phyloP scores from a whole-genome alignment of 2,888 invertebrate genomes.

The Acheta domesticus region DNA sequence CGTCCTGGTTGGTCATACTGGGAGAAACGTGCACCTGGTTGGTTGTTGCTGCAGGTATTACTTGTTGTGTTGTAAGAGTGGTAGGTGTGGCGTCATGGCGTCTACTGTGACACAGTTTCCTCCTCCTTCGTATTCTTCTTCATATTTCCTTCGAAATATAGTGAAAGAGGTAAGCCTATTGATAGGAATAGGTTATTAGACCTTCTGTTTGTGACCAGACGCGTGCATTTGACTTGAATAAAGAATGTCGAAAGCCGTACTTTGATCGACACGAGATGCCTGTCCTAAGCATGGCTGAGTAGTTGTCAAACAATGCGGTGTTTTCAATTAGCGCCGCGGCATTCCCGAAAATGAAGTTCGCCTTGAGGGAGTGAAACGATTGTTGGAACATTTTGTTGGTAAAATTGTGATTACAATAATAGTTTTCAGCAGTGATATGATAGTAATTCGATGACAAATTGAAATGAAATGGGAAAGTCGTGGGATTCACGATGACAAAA shows the following conservation, averaged over 20 bases:
- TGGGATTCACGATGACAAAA: too few relatives aligned
- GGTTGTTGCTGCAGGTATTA: not conserved
- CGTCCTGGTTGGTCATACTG: constrained; percentile 4
- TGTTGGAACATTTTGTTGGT: too few relatives aligned
- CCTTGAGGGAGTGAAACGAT: too few relatives aligned
- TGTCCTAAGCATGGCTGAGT: not conserved
- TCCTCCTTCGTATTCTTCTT: constrained; percentile 37
- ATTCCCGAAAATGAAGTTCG: too few relatives aligned
- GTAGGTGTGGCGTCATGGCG: constrained; percentile 32
- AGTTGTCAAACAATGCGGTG: constrained; percentile 1
- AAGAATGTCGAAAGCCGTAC: not conserved
- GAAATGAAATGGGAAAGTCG: too few relatives aligned
- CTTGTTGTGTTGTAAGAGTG: constrained; percentile 21
- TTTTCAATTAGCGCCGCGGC: not conserved
- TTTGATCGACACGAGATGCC: not conserved
- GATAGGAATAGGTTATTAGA: too few relatives aligned
- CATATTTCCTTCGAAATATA: constrained; percentile 36
- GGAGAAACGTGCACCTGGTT: not conserved
- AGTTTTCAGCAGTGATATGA: too few relatives aligned
- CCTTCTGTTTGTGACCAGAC: too few relatives aligned
- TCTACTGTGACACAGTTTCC: constrained; percentile 36
- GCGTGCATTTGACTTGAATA: too few relatives aligned
- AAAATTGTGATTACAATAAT: too few relatives aligned
- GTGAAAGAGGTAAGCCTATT: constrained; percentile 36
- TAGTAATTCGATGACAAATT: too few relatives aligned